phyloP scores from a whole-genome alignment of 2,797 vertebrate genomes.

The Sebastes oblongus region DNA sequence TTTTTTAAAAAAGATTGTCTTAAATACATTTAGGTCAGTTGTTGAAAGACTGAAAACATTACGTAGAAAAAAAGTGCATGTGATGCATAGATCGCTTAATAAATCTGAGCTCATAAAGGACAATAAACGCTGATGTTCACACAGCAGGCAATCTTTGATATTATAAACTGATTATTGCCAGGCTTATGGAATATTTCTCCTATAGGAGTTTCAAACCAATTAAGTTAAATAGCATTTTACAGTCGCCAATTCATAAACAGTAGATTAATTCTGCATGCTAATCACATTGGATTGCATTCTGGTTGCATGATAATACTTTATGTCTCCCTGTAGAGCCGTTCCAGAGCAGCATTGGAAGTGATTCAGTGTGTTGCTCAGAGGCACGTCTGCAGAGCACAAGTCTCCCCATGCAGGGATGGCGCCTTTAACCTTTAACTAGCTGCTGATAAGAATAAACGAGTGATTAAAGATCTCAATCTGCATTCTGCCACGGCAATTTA shows the following conservation, averaged over 20 bases:
- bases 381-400: constrained; percentile 2
- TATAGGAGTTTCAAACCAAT: constrained; percentile 40
- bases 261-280: constrained; percentile 41
- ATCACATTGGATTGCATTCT: constrained; percentile 38
- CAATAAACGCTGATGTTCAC: constrained; percentile 7
- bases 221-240: constrained; percentile 44
- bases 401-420: background rate
- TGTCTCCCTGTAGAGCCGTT: constrained; percentile 17
- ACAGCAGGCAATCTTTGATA: constrained; percentile 11
- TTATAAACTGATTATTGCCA: constrained; percentile 4
- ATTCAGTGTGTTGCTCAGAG: constrained; percentile 28
- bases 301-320: constrained; percentile 33
- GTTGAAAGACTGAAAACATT: background rate
- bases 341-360: background rate
- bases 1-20: constrained; percentile 12
- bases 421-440: constrained; percentile 29
- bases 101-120: constrained; percentile 1
- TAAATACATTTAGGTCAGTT: constrained; percentile 5
- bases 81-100: background rate
- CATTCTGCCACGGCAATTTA: constrained; percentile 52
- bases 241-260: constrained; percentile 42
- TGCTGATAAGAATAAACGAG: constrained; percentile 36
- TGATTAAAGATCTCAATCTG: constrained; percentile 65
- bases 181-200: constrained; percentile 17
- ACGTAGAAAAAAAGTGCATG: background rate